phyloP scores from a whole-genome alignment of 2,888 invertebrate genomes.

The Mythimna ferrago region DNA sequence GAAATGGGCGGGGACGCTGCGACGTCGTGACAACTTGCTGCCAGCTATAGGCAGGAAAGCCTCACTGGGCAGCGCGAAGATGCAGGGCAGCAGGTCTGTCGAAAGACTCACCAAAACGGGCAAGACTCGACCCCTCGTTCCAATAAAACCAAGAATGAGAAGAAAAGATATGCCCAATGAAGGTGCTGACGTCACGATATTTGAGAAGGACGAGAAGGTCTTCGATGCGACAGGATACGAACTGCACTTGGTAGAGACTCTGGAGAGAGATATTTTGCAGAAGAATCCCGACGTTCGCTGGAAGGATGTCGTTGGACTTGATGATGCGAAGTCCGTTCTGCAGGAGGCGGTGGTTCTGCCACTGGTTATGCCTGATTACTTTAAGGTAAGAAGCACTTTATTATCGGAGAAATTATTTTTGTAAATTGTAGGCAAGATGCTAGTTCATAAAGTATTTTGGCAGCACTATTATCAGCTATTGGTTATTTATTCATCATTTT shows the following conservation, averaged over 20 bases:
- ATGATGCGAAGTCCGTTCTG: conserved; percentile 94
- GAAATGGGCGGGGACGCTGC: conserved; percentile 93
- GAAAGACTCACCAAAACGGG: conserved; percentile 81
- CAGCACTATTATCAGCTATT: background rate
- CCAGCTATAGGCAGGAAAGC: conserved; percentile 90
- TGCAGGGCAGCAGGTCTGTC: conserved; percentile 81
- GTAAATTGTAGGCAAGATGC: background rate
- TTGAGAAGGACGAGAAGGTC: conserved; percentile 86
- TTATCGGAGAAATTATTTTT: background rate
- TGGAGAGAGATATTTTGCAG: conserved; percentile 96
- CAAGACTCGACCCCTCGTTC: conserved; percentile 74
- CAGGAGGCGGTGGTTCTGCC: conserved; percentile 97
- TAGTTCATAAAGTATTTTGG: background rate
- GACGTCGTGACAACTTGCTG: conserved; percentile 92
- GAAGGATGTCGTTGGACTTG: conserved; percentile 94
- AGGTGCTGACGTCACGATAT: conserved; percentile 78
- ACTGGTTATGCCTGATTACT: conserved; percentile 96
- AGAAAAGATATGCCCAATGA: conserved; percentile 81
- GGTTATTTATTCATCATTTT: background rate
- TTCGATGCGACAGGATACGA: conserved; percentile 94
- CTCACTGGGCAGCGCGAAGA: conserved; percentile 84
- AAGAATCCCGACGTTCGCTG: conserved; percentile 96
- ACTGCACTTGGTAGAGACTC: conserved; percentile 94
- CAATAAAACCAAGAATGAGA: conserved; percentile 81
- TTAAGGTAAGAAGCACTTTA: conserved; percentile 90